Percentiles rank a stretch among this genome's conserved stretches.
Evolutionary conservation across 2,113 vertebrate genomes (phyloP).

Genomic region (Hemiprocne comata): DNA sequence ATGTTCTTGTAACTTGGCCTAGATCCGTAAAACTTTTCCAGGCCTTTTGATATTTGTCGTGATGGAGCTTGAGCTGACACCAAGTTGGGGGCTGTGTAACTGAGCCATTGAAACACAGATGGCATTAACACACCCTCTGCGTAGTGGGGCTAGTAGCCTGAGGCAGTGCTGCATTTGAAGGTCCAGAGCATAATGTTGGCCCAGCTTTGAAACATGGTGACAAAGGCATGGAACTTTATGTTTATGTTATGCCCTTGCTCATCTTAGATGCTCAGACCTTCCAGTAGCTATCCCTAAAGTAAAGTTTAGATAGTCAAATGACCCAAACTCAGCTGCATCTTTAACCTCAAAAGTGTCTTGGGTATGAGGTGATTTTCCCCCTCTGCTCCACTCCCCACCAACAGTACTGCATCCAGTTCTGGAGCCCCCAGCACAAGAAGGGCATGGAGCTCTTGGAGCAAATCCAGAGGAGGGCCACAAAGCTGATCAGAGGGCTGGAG

Average conservation of each 20-base stretch:
- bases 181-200: fast-evolving
- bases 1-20: not conserved
- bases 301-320: not conserved
- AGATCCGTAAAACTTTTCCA: not conserved
- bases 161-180: not conserved
- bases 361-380: no score
- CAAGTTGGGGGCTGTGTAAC: not conserved
- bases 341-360: not conserved
- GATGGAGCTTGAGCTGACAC: not conserved
- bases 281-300: no score
- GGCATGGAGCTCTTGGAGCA: no score
- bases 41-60: not conserved
- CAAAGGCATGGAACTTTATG: not conserved
- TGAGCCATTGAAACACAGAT: not conserved
- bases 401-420: no score
- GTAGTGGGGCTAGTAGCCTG: not conserved
- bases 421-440: no score
- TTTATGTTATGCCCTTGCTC: not conserved
- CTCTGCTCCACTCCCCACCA: no score
- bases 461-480: no score
- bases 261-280: not conserved
- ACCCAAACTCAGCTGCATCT: not conserved
- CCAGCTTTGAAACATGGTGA: not conserved
- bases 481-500: no score
- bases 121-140: fast-evolving